These are phyloP conservation scores for Ramphastos sulfuratus DNA, from an alignment of 2,113 vertebrate genomes.

Conservation along the genomic window DNA sequence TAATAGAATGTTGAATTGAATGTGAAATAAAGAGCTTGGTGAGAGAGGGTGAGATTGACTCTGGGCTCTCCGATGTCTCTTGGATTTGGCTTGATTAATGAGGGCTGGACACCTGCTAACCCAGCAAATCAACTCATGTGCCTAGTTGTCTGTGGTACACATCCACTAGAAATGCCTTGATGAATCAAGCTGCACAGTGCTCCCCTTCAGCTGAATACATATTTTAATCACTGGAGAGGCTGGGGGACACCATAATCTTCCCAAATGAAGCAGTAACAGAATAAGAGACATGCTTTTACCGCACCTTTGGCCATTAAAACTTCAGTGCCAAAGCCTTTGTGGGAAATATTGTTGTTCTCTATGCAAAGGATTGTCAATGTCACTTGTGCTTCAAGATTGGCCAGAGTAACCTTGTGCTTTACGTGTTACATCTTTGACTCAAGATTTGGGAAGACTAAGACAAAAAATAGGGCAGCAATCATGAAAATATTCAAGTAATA, in stretches of 20 bases:
- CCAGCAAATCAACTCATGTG: background rate
- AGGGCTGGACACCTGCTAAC: background rate
- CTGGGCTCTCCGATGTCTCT: background rate
- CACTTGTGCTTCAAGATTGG: slow-evolving; percentile 22
- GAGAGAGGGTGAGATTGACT: background rate
- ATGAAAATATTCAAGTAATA: slow-evolving; percentile 25
- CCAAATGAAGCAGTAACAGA: background rate
- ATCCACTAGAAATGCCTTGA: background rate
- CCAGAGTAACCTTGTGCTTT: slow-evolving; percentile 33
- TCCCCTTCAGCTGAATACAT: background rate
- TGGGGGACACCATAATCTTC: background rate
- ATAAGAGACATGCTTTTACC: background rate
- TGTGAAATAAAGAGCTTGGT: background rate
- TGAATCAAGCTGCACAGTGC: background rate
- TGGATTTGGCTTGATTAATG: background rate
- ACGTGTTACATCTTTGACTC: background rate
- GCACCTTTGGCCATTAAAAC: background rate
- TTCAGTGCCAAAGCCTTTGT: background rate
- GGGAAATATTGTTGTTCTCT: slow-evolving; percentile 7
- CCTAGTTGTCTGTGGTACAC: background rate
- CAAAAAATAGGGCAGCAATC: slow-evolving; percentile 47
- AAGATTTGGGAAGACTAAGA: slow-evolving; percentile 44
- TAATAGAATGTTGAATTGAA: background rate
- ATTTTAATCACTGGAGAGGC: background rate
- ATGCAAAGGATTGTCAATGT: background rate